Evolutionary conservation across 1,140 invertebrate genomes (phyloP).

Genomic region (Leptestheria dahalacensis): DNA sequence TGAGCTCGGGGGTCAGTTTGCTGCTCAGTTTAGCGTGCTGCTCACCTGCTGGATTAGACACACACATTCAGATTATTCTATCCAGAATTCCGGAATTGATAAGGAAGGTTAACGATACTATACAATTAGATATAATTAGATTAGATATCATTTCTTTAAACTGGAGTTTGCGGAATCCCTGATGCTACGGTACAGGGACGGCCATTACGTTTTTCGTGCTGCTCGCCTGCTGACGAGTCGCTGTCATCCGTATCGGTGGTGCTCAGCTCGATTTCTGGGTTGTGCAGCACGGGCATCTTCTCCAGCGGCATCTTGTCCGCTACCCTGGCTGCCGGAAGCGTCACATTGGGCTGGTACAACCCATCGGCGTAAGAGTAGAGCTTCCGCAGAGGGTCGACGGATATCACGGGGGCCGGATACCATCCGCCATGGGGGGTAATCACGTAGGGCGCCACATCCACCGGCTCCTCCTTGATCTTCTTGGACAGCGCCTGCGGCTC

Average conservation of each 20-base stretch:
- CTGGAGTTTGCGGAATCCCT: too few relatives aligned
- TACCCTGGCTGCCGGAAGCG: not conserved
- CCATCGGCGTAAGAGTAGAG: not conserved
- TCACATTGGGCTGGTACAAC: not conserved
- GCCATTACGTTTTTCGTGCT: not conserved
- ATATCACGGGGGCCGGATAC: conserved; percentile 24
- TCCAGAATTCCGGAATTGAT: too few relatives aligned
- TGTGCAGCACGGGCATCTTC: too few relatives aligned
- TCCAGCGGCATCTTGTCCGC: conserved; percentile 4
- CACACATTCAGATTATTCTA: too few relatives aligned
- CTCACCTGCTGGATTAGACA: not conserved
- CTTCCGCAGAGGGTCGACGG: not conserved
- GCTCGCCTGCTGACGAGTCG: not conserved
- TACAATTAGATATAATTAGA: too few relatives aligned
- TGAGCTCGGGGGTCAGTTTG: not conserved
- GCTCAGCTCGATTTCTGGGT: conserved; percentile 41
- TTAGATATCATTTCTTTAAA: too few relatives aligned
- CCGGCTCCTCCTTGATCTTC: not conserved
- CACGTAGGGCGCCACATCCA: too few relatives aligned
- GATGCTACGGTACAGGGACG: too few relatives aligned
- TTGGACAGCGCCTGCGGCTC: not conserved
- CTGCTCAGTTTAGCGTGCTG: not conserved
- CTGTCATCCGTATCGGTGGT: conserved; percentile 41
- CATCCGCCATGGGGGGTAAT: not conserved
- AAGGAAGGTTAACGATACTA: too few relatives aligned